Evolutionary conservation across 1,140 invertebrate species (phyloP), one percentile per base, ranked within the genome.

Genomic region (Ericerus pela): DNA sequence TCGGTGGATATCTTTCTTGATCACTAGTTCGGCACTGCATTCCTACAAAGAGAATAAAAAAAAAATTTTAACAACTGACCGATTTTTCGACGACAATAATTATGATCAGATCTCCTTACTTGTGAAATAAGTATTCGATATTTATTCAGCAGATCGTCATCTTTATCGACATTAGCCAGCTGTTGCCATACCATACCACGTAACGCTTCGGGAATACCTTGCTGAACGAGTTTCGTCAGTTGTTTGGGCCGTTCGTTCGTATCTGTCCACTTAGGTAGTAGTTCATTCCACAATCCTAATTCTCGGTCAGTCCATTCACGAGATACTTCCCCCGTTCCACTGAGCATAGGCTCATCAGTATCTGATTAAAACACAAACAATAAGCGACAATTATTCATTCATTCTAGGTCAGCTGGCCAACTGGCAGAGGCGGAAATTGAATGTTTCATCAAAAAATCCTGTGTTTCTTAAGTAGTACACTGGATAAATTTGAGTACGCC

Each of bases 131-230:
- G 77, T 36, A 84, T 79, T 64, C 89, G 78, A 68, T 97, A 98
- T 22, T 80, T 85, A 62, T 96, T 90, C 77, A 95, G 88, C 67
- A 95, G 84, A 53, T 83, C 79, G 52, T 79, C 76, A 58, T 88
- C 85, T 63, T 81, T 79, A 63, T 91, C 84, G 55, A 87, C 82
- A 55, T 85, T 85, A 30, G 91, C 85, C 56, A 99, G 73, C 53
- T 95, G 77, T 66, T 95, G 90, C 96, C 96, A 99, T 18, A 99
- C 92, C 73, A 97, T 92, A 0, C 92, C 93, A 41, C 96, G 75
- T 2, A 99, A 72, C 1, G 93, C 90, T 72, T 99, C 94, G 0
- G 96, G 96, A 56, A 99, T 86, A 1, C 94, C 94, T 56, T 82
- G 77, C 56, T 80, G 80, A 0, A 95, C 85, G n/a, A 96, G 69